Evolutionary conservation across 1,140 invertebrate species (phyloP).

Genomic region (Aleiodes sp.): DNA sequence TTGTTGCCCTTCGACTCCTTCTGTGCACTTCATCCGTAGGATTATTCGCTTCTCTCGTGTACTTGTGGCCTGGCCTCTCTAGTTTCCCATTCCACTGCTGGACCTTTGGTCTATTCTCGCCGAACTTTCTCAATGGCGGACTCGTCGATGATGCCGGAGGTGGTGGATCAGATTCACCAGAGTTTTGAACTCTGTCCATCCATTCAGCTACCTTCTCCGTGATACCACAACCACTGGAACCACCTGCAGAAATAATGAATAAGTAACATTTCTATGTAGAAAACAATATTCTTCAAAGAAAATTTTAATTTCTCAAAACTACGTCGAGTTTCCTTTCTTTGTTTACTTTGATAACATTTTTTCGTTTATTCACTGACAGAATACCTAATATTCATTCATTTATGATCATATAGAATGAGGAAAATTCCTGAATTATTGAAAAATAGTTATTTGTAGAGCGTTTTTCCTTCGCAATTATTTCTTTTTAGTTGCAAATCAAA

Average conservation of each 20-base stretch:
- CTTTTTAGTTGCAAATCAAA: no score
- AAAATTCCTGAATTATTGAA: no score
- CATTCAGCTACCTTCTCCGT: conserved; percentile 86
- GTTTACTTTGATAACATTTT: no score
- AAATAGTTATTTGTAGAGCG: no score
- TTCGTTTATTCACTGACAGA: no score
- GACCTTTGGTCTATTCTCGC: conserved; percentile 39
- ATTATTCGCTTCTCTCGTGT: conserved; percentile 74
- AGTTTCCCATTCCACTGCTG: conserved; percentile 51
- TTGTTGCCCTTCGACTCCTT: conserved; percentile 66
- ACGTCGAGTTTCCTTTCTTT: no score
- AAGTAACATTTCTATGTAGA: neutral
- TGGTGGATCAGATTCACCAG: conserved; percentile 73
- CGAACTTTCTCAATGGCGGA: conserved; percentile 39
- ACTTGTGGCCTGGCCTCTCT: conserved; percentile 70
- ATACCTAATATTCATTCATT: no score
- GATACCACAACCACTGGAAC: conserved; percentile 86
- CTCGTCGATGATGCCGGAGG: conserved; percentile 59
- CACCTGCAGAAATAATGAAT: conserved; percentile 66
- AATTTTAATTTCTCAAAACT: no score
- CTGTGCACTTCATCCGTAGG: conserved; percentile 48
- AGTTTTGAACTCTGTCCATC: conserved; percentile 93
- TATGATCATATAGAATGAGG: no score
- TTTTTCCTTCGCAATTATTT: no score
- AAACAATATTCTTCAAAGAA: neutral